Base-by-base conservation (phyloP, 2,888 invertebrate species). In the Perizoma affinitatum region DNA sequence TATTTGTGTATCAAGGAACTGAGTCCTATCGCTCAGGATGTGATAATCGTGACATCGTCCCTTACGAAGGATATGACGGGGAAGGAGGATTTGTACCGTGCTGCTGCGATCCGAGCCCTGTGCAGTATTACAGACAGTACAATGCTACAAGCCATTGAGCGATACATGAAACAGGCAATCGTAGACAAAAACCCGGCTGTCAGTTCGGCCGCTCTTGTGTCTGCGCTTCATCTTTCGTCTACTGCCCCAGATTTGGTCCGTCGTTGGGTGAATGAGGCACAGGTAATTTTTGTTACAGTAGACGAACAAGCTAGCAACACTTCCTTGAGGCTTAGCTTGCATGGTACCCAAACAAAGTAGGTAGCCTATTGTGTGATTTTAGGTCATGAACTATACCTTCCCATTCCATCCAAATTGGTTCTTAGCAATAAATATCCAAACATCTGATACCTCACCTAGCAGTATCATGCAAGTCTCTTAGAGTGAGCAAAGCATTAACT, bases 111-210 rank as follows among this genome's bases (percentile, higher is more conserved):
- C 72, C 93, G 99, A 66, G 99, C 99, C 0, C 92, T 99, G 4
- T 99, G 99, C 86, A 97, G 97, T 75, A 99, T 99, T 63, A 99
- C 99, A 0, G 99, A 99, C 90, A 96, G 94, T 62, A 96, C 96
- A 1, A 97, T 97, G 98, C 88, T 99, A 58, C 98, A 99, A 88
- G 97, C 98, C 5, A 98, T 99, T 64, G 99, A 99, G 83, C 94
- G 99, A 57, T 99, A 99, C 88, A 99, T 99, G 99, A 99, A 99
- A 83, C 99, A 99, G 85, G 99, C 99, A 0, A 99, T 99, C 72
- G 99, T 99, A n/a, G 99, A 99, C 86, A 96, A 97, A 76, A 97
- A 97, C 72, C 95, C 98, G 0, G 96, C 98, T 0, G 99, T 99
- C 0, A 97, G 99, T 56, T 98, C 98, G 73, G 99, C 99, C 0